A percentile compares a stretch with the other conserved stretches of the same genome.
phyloP scores from a whole-genome alignment of 2,888 invertebrate genomes.

The Andrena dorsata region DNA sequence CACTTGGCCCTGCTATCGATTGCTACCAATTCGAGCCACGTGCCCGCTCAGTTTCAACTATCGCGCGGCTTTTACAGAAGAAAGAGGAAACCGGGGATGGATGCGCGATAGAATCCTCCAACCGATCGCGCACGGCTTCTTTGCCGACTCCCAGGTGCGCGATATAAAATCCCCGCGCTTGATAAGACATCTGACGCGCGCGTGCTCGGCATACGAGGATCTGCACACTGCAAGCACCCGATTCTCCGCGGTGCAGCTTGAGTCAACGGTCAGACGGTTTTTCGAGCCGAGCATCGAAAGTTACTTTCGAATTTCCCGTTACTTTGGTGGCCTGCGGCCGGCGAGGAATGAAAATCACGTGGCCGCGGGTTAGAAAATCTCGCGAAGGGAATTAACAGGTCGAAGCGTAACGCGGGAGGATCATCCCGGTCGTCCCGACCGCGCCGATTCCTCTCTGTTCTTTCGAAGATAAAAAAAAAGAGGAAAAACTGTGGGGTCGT shows the following conservation, averaged over 20 bases:
- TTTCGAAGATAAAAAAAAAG: not conserved
- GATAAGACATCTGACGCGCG: constrained; percentile 18
- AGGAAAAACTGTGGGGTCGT: not conserved
- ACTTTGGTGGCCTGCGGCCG: not conserved
- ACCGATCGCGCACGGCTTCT: not conserved
- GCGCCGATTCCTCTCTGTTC: not conserved
- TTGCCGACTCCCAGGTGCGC: constrained; percentile 4
- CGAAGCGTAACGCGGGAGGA: not conserved
- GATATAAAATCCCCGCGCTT: constrained; percentile 10
- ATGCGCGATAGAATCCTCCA: too few relatives aligned
- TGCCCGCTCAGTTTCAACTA: too few relatives aligned
- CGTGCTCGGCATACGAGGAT: constrained; percentile 4
- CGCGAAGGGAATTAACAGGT: not conserved
- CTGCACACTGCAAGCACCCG: not conserved
- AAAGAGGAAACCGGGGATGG: too few relatives aligned
- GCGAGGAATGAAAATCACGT: not conserved
- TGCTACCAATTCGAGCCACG: too few relatives aligned
- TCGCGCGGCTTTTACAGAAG: too few relatives aligned
- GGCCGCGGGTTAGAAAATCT: not conserved
- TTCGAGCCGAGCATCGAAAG: constrained; percentile 18
- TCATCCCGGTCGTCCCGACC: not conserved
- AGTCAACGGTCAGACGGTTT: not conserved
- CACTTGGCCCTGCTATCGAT: not conserved
- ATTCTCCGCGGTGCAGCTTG: not conserved
- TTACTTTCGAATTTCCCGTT: constrained; percentile 33